Base-by-base conservation (phyloP, 2,888 invertebrate genomes). In the Harpalus rubripes region DNA sequence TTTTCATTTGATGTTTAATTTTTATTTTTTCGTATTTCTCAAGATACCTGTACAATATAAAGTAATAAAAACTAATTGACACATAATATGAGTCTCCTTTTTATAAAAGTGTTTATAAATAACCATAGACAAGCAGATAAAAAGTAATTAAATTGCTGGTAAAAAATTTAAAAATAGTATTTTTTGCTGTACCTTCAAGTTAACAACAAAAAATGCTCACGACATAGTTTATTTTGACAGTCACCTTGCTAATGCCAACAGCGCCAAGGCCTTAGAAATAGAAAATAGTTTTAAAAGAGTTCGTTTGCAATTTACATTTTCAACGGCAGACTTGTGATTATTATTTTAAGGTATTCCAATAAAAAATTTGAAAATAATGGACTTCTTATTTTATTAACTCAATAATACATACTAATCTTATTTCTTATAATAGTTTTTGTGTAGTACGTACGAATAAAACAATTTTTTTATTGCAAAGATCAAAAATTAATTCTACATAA, bases 181-280 rank as follows among this genome's bases (percentile, higher is more conserved):
- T 68, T 68, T 68, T 68, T 39, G 39, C 15, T 68, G 5, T 12
- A 59, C 16, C 59, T 18, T 59, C 59, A 59, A 22, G 63, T 68
- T 68, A 68, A 32, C 68, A 68, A 68, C 22, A 68, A 68, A 65
- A 68, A 68, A 68, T 59, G 68, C 15, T 7, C n/a, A 65, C 1
- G 32, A n/a, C n/a, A 15, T 8, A 68, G 63, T 32, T 39, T 32
- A 32, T 68, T 68, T 68, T 68, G 68, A 68, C 68, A 68, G 68
- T 68, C 68, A 68, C 68, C 68, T 68, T 68, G 68, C 15, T 15
- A n/a, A 68, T 68, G 68, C 39, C 41, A 39, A 68, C 68, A 39
- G 7, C 22, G 68, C 39, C 68, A 68, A 68, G 68, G 68, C 39
- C 41, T 68, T 68, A 68, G 41, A 63, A 68, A 68, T 68, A 68